Conservation (phyloP, 2,113 vertebrate genomes). For the Eurystomus gularis region DNA sequence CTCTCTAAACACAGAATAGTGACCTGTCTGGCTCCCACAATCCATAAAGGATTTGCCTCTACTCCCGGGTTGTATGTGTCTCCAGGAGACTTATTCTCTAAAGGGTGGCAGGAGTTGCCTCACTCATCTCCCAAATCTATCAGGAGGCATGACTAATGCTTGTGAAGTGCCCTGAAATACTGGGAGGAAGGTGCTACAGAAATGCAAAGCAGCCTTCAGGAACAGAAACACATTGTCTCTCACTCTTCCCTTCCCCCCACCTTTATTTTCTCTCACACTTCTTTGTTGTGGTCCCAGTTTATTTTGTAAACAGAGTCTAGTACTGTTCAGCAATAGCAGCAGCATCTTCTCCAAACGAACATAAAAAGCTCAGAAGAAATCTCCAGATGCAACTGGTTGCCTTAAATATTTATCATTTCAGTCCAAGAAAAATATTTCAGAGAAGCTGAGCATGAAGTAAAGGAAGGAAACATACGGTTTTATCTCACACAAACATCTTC, state of each 20-base stretch:
- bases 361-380: background rate
- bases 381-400: background rate
- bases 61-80: background rate
- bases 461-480: background rate
- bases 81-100: background rate
- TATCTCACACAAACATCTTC: background rate
- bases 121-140: background rate
- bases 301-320: background rate
- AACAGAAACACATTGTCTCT: background rate
- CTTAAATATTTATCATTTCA: background rate
- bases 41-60: background rate
- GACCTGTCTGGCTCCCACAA: background rate
- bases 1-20: background rate
- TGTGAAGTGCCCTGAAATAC: background rate
- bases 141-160: background rate
- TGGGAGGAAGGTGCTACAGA: background rate
- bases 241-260: background rate
- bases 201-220: background rate
- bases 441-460: background rate
- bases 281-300: background rate
- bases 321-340: background rate
- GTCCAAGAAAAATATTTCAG: background rate
- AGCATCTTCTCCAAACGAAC: background rate
- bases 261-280: background rate
- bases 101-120: background rate